Conservation (phyloP, 53 echinoderm and acorn worm genomes). For the Temnopleurus reevesii region DNA sequence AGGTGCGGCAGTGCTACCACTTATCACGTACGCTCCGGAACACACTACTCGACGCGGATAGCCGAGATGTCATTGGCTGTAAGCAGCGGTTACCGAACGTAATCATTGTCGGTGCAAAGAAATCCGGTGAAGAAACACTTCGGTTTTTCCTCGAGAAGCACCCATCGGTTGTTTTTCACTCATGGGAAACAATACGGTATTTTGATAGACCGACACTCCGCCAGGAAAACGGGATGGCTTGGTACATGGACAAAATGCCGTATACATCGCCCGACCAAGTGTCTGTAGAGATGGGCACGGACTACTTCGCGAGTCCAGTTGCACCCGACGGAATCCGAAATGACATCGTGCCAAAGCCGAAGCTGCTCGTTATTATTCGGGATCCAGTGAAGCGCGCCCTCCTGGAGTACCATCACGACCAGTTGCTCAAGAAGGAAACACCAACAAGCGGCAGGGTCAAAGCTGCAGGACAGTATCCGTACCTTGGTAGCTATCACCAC, state of each 20-base stretch:
- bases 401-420: neutral
- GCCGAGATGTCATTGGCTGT: neutral
- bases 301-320: neutral
- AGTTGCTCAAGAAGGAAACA: neutral
- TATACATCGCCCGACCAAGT: conserved; percentile 31
- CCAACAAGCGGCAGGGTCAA: neutral
- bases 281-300: neutral
- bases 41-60: neutral
- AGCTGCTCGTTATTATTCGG: conserved; percentile 29
- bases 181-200: neutral
- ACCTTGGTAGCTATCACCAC: neutral
- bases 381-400: conserved; percentile 48
- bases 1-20: conserved; percentile 36
- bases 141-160: conserved; percentile 21
- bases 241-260: conserved; percentile 36
- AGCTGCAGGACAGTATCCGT: neutral
- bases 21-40: neutral
- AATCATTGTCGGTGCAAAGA: conserved; percentile 11
- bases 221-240: neutral
- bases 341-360: conserved; percentile 25
- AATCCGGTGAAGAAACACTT: neutral
- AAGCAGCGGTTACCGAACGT: conserved; percentile 21
- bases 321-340: conserved; percentile 35
- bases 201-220: neutral
- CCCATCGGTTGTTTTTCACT: neutral